Evolutionary conservation across 2,113 vertebrate genomes (phyloP), one percentile per base, ranked within the genome.

Genomic region (Amazona guildingii): DNA sequence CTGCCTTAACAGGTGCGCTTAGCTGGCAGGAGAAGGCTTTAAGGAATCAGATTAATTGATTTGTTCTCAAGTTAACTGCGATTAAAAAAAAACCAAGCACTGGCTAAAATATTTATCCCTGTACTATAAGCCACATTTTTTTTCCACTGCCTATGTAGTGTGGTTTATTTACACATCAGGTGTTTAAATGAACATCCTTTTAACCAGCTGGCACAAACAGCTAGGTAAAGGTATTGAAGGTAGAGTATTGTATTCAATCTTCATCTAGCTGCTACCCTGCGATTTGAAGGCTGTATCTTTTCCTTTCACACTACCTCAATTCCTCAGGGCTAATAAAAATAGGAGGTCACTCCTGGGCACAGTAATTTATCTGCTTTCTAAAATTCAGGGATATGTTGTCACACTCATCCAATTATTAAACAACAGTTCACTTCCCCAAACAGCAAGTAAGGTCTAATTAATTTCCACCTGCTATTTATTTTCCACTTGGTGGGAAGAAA

Each of bases 401-500:
- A 35, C 48, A 82, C 59, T 73, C 43, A 54, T 44, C 62, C 6
- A 17, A 80, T 92, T 90, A 88, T 84, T 94, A 76, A 97, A 97
- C 88, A 96, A 94, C 76, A 95, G 64, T 74, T 96, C 79, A 95
- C 89, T 94, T 95, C 55, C 87, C 67, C 39, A 59, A 95, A 68
- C 64, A 88, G 46, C 69, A 79, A 91, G 78, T 48, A 97, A 92
- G 35, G 52, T 78, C 62, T 95, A 86, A 94, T 64, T 93, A 90
- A 95, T 63, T 90, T 92, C 88, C 35, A 95, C 44, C 62, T 96
- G 86, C 85, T 66, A 67, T 84, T 87, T 92, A 90, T 97, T 96
- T 94, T 94, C 24, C 21, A 7, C 49, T 49, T 96, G 25, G 24
- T 87, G 46, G n/a, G 6, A 33, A 66, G 31, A 61, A 75, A 39